phyloP scores from a whole-genome alignment of 2,113 vertebrate species.

The Cyanoramphus novaezelandiae region DNA sequence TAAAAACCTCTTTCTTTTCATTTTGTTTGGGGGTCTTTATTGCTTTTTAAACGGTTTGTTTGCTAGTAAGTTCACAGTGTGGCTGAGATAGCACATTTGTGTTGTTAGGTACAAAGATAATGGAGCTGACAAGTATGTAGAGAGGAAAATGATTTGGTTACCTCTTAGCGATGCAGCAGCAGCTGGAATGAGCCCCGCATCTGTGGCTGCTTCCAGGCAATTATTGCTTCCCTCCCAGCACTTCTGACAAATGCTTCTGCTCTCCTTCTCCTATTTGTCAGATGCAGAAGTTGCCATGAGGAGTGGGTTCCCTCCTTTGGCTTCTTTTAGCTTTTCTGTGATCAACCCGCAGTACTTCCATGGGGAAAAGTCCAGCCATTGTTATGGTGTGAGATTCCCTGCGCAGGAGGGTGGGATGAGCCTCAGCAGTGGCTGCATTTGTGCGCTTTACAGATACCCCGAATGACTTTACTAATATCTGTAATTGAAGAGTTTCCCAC shows the following conservation, averaged over 20 bases:
- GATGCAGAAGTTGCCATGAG: neutral
- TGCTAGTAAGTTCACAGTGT: slow-evolving; percentile 42
- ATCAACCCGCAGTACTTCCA: neutral
- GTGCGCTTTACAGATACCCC: neutral
- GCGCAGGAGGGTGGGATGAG: rapidly evolving
- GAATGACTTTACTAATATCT: neutral
- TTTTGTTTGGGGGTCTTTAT: too few species aligned
- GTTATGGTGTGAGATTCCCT: neutral
- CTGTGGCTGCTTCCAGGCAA: slow-evolving; percentile 48
- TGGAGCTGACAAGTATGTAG: slow-evolving; percentile 42
- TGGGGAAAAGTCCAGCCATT: neutral
- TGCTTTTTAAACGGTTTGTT: slow-evolving; percentile 6
- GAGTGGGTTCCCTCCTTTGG: neutral
- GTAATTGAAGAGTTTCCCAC: neutral
- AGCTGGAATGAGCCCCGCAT: slow-evolving; percentile 39
- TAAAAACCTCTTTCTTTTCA: neutral
- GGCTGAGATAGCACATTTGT: slow-evolving; percentile 47
- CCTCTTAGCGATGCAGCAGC: slow-evolving; percentile 14
- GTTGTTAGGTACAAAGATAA: slow-evolving; percentile 41
- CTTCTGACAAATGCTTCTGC: slow-evolving; percentile 41
- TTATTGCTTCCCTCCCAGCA: slow-evolving; percentile 25
- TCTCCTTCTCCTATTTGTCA: slow-evolving; percentile 31
- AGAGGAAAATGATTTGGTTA: slow-evolving; percentile 52
- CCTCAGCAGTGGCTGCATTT: rapidly evolving
- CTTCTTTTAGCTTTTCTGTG: neutral